phyloP scores from a whole-genome alignment of 2,113 vertebrate species.

The Sprattus sprattus region DNA sequence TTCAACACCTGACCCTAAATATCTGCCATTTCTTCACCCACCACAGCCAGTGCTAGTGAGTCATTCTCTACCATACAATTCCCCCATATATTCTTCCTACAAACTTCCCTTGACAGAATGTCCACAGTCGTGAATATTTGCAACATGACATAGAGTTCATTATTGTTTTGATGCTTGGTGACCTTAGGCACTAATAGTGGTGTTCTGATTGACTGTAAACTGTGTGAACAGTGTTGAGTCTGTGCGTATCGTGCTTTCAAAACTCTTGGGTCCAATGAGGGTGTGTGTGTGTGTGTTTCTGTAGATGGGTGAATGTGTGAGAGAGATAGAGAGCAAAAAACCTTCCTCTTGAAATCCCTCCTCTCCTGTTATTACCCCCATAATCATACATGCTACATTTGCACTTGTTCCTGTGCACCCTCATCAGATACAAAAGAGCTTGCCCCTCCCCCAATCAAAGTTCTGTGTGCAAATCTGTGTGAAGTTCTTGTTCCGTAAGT shows the following conservation, averaged over 20 bases:
- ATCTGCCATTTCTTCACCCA: too few relatives aligned
- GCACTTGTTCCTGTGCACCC: neutral
- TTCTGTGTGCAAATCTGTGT: constrained; percentile 22
- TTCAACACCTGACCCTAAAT: too few relatives aligned
- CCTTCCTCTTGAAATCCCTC: neutral
- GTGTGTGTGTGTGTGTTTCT: neutral
- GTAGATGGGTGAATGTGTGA: neutral
- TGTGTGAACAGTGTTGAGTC: constrained; percentile 25
- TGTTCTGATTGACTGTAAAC: constrained; percentile 43
- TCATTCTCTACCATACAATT: too few relatives aligned
- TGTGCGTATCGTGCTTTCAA: constrained; percentile 26
- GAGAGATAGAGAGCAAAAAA: neutral
- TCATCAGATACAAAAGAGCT: neutral
- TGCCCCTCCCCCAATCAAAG: neutral
- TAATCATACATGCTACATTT: neutral
- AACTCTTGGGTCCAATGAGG: neutral
- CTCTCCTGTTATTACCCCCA: neutral
- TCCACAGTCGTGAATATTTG: too few relatives aligned
- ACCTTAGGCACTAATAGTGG: neutral
- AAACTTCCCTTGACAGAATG: too few relatives aligned
- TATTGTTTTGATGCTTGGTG: neutral
- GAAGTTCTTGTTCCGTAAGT: constrained; percentile 42
- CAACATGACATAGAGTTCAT: neutral
- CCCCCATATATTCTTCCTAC: too few relatives aligned
- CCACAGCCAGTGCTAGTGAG: too few relatives aligned